phyloP scores from a whole-genome alignment of 2,113 vertebrate species.

The Coptodon rendalli region DNA sequence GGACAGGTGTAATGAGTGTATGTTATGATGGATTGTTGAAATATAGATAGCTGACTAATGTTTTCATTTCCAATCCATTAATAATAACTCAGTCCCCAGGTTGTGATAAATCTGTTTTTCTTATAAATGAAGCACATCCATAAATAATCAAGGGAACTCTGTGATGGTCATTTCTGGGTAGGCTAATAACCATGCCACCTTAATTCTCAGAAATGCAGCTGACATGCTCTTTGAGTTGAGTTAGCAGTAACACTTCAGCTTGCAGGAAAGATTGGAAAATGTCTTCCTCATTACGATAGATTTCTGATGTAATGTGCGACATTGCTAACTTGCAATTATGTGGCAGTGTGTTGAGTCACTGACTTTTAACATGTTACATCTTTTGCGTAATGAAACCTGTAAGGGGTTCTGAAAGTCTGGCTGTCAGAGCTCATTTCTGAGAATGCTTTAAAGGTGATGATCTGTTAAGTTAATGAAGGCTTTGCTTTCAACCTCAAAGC shows the following conservation, averaged over 20 bases:
- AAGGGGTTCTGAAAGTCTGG: background rate
- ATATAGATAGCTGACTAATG: background rate
- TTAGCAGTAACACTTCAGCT: background rate
- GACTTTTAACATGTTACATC: background rate
- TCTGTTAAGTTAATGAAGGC: background rate
- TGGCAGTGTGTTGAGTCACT: background rate
- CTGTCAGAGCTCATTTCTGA: background rate
- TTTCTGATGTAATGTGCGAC: background rate
- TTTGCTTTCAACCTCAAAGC: background rate
- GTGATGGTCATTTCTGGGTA: background rate
- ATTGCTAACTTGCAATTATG: background rate
- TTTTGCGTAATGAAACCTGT: background rate
- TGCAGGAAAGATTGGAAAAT: background rate
- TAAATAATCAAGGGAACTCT: background rate
- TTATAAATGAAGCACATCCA: background rate
- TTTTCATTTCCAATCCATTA: background rate
- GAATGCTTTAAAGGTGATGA: background rate
- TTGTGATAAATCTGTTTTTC: background rate
- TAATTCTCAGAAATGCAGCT: background rate
- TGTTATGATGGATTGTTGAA: background rate
- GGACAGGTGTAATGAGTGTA: background rate
- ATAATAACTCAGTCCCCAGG: background rate
- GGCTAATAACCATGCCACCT: background rate
- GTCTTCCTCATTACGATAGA: background rate
- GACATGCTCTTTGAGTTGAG: background rate